Base-by-base conservation (phyloP, 2,113 vertebrate species). In the Cervus canadensis region DNA sequence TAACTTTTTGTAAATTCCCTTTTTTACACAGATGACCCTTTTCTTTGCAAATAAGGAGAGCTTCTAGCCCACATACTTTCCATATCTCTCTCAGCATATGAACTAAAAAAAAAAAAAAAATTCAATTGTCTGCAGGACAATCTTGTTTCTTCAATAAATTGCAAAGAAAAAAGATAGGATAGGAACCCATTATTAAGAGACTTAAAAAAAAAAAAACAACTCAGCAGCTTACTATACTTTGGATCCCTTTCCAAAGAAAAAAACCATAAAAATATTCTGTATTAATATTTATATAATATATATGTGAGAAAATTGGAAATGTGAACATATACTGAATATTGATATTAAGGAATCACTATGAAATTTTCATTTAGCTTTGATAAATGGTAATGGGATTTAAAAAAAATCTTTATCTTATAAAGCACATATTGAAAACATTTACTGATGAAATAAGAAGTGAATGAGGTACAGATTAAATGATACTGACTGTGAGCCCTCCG, bases 331-430 rank as follows among this genome's bases (percentile, higher is more conserved):
- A 85, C 16, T 85, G 30, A 30, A 50, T 56, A 85, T 50, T 50
- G 36, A 64, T 57, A 86, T 21, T 43, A 88, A 74, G 60, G 52
- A 88, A 60, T 50, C 7, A 2, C 50, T 56, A 28, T 45, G 88
- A 88, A 40, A 26, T 60, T 96, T 90, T 76, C 79, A 85, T 78
- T 89, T 60, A 82, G 36, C n/a, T 96, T 74, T 89, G 90, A 76
- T 88, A 83, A 92, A 88, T 28, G 21, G 45, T 54, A 93, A 45
- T 83, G 60, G 16, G 23, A 50, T 82, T 64, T 3, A 1, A 13
- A 82, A 79, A 82, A 23, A 23, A 78, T 36, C 19, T n/a, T 36
- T 54, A 82, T 19, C 40, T 82, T 82, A 12, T n/a, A 87, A 11
- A 79, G 50, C 90, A 90, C 2, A 43, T 81, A 86, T 0, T 86